phyloP scores from a whole-genome alignment of 2,888 invertebrate species.

The Epistrophe grossulariae region DNA sequence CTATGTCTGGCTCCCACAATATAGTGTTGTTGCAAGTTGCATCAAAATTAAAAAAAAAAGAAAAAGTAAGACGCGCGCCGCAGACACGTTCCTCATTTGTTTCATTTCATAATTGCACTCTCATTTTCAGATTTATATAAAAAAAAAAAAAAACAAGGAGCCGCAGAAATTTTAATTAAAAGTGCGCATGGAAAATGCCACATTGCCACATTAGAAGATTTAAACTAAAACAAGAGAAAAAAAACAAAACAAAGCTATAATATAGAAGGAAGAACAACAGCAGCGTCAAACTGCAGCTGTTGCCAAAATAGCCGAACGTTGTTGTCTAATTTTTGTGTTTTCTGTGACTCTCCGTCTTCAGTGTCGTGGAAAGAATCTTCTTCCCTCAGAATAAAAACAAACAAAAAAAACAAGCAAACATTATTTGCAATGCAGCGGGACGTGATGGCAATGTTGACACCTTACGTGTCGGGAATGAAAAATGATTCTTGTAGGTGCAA shows the following conservation, averaged over 20 bases:
- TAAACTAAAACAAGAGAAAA: too few species aligned
- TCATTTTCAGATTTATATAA: constrained; percentile 53
- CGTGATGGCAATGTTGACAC: constrained; percentile 76
- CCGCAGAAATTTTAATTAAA: constrained; percentile 72
- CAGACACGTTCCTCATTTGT: constrained; percentile 66
- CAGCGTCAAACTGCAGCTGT: constrained; percentile 72
- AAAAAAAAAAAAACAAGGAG: constrained; percentile 66
- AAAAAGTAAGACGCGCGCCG: background rate
- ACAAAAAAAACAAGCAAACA: constrained; percentile 35
- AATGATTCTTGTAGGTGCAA: constrained; percentile 75
- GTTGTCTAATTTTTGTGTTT: constrained; percentile 71
- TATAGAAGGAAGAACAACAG: constrained; percentile 51
- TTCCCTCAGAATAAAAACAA: background rate
- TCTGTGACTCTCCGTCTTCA: constrained; percentile 7
- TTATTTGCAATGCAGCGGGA: constrained; percentile 68
- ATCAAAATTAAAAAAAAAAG: background rate
- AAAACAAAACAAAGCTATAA: background rate
- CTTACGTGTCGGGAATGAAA: constrained; percentile 74
- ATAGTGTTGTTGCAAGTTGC: background rate
- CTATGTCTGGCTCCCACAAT: constrained; percentile 59
- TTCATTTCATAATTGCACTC: constrained; percentile 73
- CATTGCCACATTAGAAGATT: constrained; percentile 51
- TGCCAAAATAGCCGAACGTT: constrained; percentile 68
- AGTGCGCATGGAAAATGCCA: constrained; percentile 63
- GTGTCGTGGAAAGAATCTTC: constrained; percentile 42